Base-by-base conservation (phyloP, 2,888 invertebrate genomes). In the Thecocarcelia acutangulata region DNA sequence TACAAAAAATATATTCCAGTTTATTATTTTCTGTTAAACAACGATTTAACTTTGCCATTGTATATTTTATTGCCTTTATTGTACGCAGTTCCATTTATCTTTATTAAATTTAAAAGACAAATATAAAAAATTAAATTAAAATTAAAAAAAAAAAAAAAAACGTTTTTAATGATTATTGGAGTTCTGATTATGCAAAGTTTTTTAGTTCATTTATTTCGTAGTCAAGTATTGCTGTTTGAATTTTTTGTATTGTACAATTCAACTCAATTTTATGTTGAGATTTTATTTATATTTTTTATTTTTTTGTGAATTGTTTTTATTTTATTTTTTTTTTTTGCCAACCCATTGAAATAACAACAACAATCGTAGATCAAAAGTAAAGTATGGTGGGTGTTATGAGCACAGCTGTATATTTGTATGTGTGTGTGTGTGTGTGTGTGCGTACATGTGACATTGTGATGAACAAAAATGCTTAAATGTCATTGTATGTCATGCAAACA, bases 81-180 rank as follows among this genome's bases (percentile, higher is more conserved):
- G 66, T 8, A 75, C 48, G 59, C 66, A 75, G 58, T 75, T 50
- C 6, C 59, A 68, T 68, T 75, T 68, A 75, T 75, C 33, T 68
- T 19, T 59, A 50, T 75, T 75, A 68, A 68, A 75, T 75, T 48
- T 68, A 59, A 11, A 68, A 50, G 37, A 56, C 46, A 46, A 54
- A 28, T n/a, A 42, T 6, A 8, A 3, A 33, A 33, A 33, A 24
- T 21, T 12, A 50, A 40, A 50, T 50, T 56, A 37, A 64, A 46
- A 37, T n/a, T 13, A 6, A 11, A 54, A 42, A 59, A 21, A 24
- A 50, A 75, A 59, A 68, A 59, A 50, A 75, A 68, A 68, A 68
- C 21, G 19, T 56, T 74, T 74, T 74, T 64, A 74, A 74, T 74
- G 74, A 74, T 64, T 74, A 74, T 74, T 64, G 54, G 37, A 48